Evolutionary conservation across 2,113 vertebrate genomes (phyloP).

Genomic region (Apeltes quadracus): DNA sequence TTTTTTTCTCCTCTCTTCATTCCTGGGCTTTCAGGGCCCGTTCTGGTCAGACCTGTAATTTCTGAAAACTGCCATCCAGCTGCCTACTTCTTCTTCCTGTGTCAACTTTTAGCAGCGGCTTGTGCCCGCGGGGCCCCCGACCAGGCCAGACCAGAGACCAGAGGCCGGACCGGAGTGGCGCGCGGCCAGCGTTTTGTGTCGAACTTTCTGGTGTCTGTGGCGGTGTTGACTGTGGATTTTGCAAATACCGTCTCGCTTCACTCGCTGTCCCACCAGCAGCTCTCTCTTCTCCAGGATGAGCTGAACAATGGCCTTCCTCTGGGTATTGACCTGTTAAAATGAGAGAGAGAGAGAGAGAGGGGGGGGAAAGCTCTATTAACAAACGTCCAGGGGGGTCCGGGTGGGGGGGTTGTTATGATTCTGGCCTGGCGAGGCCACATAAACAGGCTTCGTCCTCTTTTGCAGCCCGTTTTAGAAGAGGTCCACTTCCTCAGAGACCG

Average conservation of each 20-base stretch:
- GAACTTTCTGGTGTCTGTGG: slow-evolving; percentile 63
- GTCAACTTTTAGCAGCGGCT: slow-evolving; percentile 80
- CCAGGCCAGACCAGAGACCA: slow-evolving; percentile 46
- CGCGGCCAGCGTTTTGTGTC: slow-evolving; percentile 63
- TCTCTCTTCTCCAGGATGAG: slow-evolving; percentile 83
- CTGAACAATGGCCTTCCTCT: slow-evolving; percentile 83
- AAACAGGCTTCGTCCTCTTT: slow-evolving; percentile 64
- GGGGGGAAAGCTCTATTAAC: slow-evolving; percentile 38
- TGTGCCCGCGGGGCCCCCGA: slow-evolving; percentile 41
- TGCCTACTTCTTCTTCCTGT: slow-evolving; percentile 80
- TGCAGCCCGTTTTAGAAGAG: slow-evolving; percentile 62
- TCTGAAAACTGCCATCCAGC: slow-evolving; percentile 71
- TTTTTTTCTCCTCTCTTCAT: too few relatives aligned
- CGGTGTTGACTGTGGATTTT: slow-evolving; percentile 1
- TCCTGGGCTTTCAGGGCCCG: slow-evolving; percentile 45
- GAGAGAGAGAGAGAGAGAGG: slow-evolving; percentile 4
- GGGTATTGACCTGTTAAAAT: slow-evolving; percentile 79
- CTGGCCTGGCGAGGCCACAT: slow-evolving; percentile 56
- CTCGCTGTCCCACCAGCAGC: slow-evolving; percentile 78
- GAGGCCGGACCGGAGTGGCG: slow-evolving; percentile 70
- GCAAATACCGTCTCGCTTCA: slow-evolving; percentile 79
- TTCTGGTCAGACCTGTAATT: slow-evolving; percentile 79
- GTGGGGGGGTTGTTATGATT: slow-evolving; percentile 32
- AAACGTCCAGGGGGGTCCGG: slow-evolving; percentile 14
- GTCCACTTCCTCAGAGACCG: slow-evolving; percentile 69